Base-by-base conservation (phyloP, 92 coral and sea anemone species). In the Phenganax subtilis region DNA sequence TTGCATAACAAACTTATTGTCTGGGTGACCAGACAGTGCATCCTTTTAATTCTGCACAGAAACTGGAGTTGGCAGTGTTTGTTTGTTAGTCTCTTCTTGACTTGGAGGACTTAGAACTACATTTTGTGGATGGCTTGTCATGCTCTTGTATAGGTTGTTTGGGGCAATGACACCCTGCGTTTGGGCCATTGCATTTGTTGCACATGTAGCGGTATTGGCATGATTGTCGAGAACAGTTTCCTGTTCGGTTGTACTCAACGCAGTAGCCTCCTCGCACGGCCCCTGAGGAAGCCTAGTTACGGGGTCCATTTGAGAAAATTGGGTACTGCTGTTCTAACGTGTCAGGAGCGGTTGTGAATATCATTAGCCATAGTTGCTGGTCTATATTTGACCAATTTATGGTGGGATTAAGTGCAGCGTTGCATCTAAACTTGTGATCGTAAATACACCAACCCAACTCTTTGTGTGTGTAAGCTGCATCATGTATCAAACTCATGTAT, bases 401-500 rank as follows among this genome's bases (percentile, higher is more conserved):
- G 11, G 81, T 69, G 54, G 81, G 78, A 37, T 86, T 59, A 3
- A 75, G 8, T 0, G 77, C 31, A 9, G 86, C 89, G 53, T 86
- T 86, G 10, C 75, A 63, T 64, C 89, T 76, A 56, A 82, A 86
- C 27, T 82, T 86, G 53, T 67, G 72, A 53, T 67, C 72, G 72
- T 67, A 67, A 6, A 67, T 17, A 17, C 72, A 67, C 72, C 89
- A 86, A 4, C 86, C 89, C 27, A 86, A 57, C 62, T 86, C 86
- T 67, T 55, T 58, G 47, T 86, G 89, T 10, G 84, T 81, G 7
- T 78, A 59, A 11, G 86, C 86, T 17, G 89, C 89, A 31, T 86
- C 62, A n/a, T 86, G 79, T 67, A 82, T 76, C 55, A 82, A 8
- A 57, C 84, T 76, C 80, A 83, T 10, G 60, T 87, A 87, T 30